phyloP scores from a whole-genome alignment of 2,888 invertebrate species.

The Philhelius pedissequus region DNA sequence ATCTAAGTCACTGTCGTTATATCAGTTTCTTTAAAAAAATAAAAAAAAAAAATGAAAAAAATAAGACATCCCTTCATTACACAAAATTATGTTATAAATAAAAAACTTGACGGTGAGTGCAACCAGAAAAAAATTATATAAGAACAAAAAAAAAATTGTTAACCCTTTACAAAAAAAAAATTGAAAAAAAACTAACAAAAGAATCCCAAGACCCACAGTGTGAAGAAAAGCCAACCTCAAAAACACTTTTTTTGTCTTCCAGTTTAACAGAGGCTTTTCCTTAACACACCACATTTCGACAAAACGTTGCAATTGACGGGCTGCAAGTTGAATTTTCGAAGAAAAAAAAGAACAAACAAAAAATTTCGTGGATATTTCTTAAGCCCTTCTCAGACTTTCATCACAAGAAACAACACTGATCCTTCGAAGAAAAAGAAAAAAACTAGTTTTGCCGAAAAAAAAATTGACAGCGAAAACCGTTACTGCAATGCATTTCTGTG shows the following conservation, averaged over 20 bases:
- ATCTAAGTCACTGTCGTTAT: constrained; percentile 51
- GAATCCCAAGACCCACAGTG: constrained; percentile 48
- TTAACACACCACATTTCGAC: constrained; percentile 60
- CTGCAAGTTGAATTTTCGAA: constrained; percentile 20
- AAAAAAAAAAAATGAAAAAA: constrained; percentile 14
- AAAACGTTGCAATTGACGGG: constrained; percentile 52
- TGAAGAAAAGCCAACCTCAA: constrained; percentile 66
- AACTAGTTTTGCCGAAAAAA: constrained; percentile 45
- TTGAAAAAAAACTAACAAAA: constrained; percentile 27
- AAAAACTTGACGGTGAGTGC: constrained; percentile 52
- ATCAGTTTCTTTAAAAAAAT: constrained; percentile 52
- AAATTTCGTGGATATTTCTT: constrained; percentile 56
- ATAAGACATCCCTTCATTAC: constrained; percentile 38
- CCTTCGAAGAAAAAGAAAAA: constrained; percentile 42
- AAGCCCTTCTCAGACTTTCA: constrained; percentile 49
- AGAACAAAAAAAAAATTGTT: not conserved
- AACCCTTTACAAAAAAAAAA: constrained; percentile 24
- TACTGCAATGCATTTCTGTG: constrained; percentile 51
- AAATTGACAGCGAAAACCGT: constrained; percentile 49
- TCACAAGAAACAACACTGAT: constrained; percentile 21
- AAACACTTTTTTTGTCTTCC: constrained; percentile 37
- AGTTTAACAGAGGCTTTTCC: constrained; percentile 34
- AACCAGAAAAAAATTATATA: constrained; percentile 22
- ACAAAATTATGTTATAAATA: constrained; percentile 68
- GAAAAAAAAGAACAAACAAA: constrained; percentile 1